Conservation (phyloP, 1,140 invertebrate genomes). For the Brachionus rotundiformis region DNA sequence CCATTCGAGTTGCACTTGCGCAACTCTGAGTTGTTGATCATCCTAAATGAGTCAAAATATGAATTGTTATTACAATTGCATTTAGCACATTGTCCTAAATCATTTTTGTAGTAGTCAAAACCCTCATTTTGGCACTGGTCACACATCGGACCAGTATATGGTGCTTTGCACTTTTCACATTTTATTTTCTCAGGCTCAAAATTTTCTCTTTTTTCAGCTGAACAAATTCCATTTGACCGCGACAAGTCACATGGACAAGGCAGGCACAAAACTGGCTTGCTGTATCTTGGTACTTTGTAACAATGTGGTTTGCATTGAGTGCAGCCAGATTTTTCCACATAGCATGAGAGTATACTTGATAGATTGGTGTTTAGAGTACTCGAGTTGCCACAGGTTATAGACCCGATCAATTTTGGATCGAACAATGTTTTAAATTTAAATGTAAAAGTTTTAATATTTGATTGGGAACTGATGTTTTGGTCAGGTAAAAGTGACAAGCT, state of each 20-base stretch:
- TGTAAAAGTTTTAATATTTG: neutral
- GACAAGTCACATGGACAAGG: constrained; percentile 28
- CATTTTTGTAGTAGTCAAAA: constrained; percentile 42
- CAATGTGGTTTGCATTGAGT: constrained; percentile 29
- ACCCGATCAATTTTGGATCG: neutral
- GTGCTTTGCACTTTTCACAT: neutral
- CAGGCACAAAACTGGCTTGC: neutral
- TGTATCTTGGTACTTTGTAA: neutral
- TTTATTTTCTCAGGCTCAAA: neutral
- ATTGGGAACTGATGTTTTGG: neutral
- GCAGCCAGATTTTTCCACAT: neutral
- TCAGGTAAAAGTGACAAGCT: neutral
- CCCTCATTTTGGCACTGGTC: constrained; percentile 36
- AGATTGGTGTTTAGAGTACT: no score
- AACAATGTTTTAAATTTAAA: constrained; percentile 22
- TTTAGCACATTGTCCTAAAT: neutral
- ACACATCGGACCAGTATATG: constrained; percentile 11
- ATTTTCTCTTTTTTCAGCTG: neutral
- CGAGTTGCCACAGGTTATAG: neutral
- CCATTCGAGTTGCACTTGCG: constrained; percentile 54
- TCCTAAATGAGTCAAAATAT: neutral
- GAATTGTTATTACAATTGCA: constrained; percentile 46
- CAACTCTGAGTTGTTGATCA: neutral
- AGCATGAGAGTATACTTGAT: neutral
- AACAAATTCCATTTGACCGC: neutral